phyloP scores from a whole-genome alignment of 1,140 invertebrate genomes.

The Acromyrmex charruanus region DNA sequence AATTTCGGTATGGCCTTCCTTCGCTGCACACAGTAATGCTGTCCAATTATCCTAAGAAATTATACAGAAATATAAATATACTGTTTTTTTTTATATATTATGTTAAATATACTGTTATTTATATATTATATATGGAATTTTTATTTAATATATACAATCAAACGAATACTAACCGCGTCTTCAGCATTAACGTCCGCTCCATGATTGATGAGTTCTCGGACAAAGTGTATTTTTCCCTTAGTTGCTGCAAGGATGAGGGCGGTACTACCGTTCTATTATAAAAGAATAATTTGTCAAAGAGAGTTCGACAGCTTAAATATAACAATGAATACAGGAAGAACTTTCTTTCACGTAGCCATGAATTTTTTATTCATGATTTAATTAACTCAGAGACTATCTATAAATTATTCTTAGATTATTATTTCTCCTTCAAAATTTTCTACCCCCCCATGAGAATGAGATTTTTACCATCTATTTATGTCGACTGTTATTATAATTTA shows the following conservation, averaged over 20 bases:
- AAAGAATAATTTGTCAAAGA: constrained; percentile 29
- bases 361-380: neutral
- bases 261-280: constrained; percentile 94
- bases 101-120: too few species aligned
- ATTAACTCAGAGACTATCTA: neutral
- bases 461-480: neutral
- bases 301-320: neutral
- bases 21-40: constrained; percentile 95
- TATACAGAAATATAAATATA: neutral
- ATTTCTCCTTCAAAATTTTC: neutral
- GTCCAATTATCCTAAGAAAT: constrained; percentile 95
- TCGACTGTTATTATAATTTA: neutral
- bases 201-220: constrained; percentile 93
- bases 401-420: neutral
- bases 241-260: constrained; percentile 95
- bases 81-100: too few species aligned
- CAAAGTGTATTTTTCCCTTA: constrained; percentile 93
- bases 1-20: constrained; percentile 95
- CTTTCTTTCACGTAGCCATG: neutral
- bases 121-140: neutral
- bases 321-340: neutral
- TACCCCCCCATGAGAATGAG: neutral
- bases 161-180: constrained; percentile 89
- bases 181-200: constrained; percentile 96
- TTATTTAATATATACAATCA: constrained; percentile 8